Conservation (phyloP, 2,888 invertebrate species). For the Ophion ellenae region DNA sequence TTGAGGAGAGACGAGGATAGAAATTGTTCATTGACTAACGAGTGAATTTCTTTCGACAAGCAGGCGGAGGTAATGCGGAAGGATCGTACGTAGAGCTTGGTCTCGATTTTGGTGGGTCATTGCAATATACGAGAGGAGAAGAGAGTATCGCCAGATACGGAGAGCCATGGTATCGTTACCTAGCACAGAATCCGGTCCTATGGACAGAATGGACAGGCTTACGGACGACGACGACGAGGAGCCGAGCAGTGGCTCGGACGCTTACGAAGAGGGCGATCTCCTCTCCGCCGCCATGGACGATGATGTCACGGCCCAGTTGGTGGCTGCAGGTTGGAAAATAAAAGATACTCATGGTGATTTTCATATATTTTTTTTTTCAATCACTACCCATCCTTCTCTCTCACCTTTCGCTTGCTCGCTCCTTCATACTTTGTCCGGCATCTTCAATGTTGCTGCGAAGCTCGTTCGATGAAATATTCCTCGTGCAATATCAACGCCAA, state of each 20-base stretch:
- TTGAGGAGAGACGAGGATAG: neutral
- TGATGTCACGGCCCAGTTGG: conserved; percentile 97
- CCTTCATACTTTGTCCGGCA: neutral
- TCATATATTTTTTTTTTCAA: conserved; percentile 75
- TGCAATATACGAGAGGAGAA: conserved; percentile 67
- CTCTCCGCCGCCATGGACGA: conserved; percentile 94
- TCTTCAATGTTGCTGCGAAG: neutral
- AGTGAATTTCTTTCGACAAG: conserved; percentile 13
- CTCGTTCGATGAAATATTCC: neutral
- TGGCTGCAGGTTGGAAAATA: conserved; percentile 93
- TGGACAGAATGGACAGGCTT: conserved; percentile 80
- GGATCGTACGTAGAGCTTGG: conserved; percentile 50
- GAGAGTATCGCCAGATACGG: conserved; percentile 22
- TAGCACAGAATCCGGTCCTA: conserved; percentile 76
- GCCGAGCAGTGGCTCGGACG: conserved; percentile 91
- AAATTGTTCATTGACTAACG: neutral
- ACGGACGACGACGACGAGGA: conserved; percentile 93
- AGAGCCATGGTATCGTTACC: conserved; percentile 79
- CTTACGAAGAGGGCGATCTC: conserved; percentile 93
- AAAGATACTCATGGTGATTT: conserved; percentile 85
- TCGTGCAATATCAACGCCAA: neutral
- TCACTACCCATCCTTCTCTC: conserved; percentile 26
- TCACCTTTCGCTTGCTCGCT: conserved; percentile 1
- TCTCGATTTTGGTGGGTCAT: conserved; percentile 67
- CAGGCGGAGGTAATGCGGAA: conserved; percentile 78